phyloP scores from a whole-genome alignment of 2,888 invertebrate genomes.

The Aethes cnicana region DNA sequence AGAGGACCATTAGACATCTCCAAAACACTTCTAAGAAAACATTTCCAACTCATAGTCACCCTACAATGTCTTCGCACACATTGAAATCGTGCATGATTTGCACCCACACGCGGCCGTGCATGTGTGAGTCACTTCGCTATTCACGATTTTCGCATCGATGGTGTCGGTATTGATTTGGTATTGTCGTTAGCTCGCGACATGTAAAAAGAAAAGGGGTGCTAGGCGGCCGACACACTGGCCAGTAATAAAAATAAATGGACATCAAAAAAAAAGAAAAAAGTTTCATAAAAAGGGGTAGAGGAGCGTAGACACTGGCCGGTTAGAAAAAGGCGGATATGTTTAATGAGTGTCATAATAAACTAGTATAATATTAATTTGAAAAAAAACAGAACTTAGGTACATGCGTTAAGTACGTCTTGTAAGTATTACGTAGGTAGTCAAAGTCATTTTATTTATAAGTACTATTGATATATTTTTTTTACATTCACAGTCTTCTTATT shows the following conservation, averaged over 20 bases:
- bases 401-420: too few relatives aligned
- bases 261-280: too few relatives aligned
- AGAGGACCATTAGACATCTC: too few relatives aligned
- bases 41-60: constrained; percentile 51
- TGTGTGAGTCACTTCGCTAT: constrained; percentile 66
- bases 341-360: too few relatives aligned
- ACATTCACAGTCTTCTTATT: too few relatives aligned
- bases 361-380: too few relatives aligned
- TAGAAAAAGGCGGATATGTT: constrained; percentile 3
- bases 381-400: too few relatives aligned
- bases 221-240: constrained; percentile 55
- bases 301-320: constrained; percentile 6
- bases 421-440: too few relatives aligned
- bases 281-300: too few relatives aligned
- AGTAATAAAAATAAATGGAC: too few relatives aligned
- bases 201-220: constrained; percentile 79
- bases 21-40: not conserved
- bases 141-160: constrained; percentile 81
- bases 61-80: constrained; percentile 70
- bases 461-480: too few relatives aligned
- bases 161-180: constrained; percentile 82
- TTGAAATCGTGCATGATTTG: constrained; percentile 75
- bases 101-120: constrained; percentile 50
- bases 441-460: too few relatives aligned
- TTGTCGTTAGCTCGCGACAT: constrained; percentile 81